Evolutionary conservation across 1,140 invertebrate species (phyloP).

Genomic region (Aphis craccivora): DNA sequence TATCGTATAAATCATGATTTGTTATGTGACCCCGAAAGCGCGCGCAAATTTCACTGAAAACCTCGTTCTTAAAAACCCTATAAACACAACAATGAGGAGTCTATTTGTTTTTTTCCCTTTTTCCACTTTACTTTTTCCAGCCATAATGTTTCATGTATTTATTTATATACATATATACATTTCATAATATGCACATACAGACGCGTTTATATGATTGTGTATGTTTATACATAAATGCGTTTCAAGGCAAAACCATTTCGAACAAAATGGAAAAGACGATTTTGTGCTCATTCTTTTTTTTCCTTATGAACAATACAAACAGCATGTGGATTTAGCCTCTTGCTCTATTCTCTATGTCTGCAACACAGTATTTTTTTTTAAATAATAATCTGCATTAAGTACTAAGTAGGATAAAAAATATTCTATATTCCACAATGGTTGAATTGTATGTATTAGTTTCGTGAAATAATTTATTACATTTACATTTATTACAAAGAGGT

Average conservation of each 20-base stretch:
- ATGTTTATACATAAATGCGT: conserved; percentile 21
- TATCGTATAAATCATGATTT: conserved; percentile 57
- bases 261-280: conserved; percentile 40
- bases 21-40: conserved; percentile 26
- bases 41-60: conserved; percentile 41
- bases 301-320: not conserved
- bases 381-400: conserved; percentile 1
- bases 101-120: conserved; percentile 18
- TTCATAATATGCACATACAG: not conserved
- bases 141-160: not conserved
- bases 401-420: not conserved
- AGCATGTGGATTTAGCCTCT: not conserved
- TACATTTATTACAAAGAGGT: not conserved
- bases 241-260: conserved; percentile 3
- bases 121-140: conserved; percentile 21
- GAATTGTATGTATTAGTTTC: not conserved
- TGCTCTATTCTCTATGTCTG: not conserved
- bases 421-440: not conserved
- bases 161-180: not conserved
- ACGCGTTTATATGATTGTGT: not conserved
- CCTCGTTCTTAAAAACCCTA: conserved; percentile 9
- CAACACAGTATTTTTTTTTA: not conserved
- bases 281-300: conserved; percentile 25
- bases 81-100: conserved; percentile 56
- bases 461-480: not conserved